Percentiles rank a stretch among this genome's conserved stretches.
phyloP scores from a whole-genome alignment of 2,888 invertebrate genomes.

The Eueremaeus valkanovi region DNA sequence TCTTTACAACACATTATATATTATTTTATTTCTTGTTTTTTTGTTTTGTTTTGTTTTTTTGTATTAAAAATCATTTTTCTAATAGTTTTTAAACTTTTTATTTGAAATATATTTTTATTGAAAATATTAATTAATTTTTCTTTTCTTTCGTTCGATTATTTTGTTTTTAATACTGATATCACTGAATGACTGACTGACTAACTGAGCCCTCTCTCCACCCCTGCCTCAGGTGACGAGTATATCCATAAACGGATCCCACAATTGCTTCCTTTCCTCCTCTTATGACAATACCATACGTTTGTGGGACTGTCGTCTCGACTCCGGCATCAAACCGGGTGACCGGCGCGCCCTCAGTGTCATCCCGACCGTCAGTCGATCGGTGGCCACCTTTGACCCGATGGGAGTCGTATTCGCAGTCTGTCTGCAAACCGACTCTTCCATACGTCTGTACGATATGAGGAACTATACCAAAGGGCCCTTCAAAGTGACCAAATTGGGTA shows the following conservation, averaged over 20 bases:
- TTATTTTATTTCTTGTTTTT: no score
- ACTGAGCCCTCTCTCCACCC: background rate
- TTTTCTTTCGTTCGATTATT: no score
- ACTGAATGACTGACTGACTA: background rate
- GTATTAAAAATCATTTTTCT: no score
- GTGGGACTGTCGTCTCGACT: background rate
- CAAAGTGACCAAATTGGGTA: background rate
- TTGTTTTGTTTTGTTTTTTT: no score
- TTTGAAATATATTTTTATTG: no score
- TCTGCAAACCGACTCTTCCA: background rate
- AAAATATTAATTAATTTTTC: no score
- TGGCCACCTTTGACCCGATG: background rate
- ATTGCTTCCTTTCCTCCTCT: background rate
- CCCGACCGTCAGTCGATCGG: background rate
- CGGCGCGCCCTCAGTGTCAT: background rate
- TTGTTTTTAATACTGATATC: background rate
- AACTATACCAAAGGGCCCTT: background rate
- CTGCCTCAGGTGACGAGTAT: background rate
- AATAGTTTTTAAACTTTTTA: no score
- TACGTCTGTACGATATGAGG: background rate
- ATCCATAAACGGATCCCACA: background rate
- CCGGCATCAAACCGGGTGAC: background rate
- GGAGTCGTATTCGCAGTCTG: background rate
- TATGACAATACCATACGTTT: background rate
- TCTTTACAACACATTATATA: no score